Conservation (phyloP, 2,888 invertebrate genomes). For the Thysanoteuthis rhombus region DNA sequence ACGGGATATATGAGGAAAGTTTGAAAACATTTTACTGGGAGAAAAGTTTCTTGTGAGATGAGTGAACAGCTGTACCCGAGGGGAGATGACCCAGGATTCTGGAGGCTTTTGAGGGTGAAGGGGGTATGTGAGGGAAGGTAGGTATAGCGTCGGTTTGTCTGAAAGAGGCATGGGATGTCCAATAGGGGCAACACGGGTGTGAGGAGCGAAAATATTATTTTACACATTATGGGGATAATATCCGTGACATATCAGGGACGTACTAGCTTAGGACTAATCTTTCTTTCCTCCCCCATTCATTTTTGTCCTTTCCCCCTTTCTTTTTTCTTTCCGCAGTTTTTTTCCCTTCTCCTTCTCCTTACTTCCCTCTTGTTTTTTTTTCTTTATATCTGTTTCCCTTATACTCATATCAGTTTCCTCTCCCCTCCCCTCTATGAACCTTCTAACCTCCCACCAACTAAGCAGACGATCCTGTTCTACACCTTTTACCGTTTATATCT, state of each 20-base stretch:
- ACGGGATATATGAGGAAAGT: neutral
- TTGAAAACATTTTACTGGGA: neutral
- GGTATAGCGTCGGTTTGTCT: neutral
- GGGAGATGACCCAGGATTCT: neutral
- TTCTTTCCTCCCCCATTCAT: neutral
- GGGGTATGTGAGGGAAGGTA: neutral
- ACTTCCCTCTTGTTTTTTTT: neutral
- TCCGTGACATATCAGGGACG: neutral
- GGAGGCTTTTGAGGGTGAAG: neutral
- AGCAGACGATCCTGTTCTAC: neutral
- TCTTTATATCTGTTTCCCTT: neutral
- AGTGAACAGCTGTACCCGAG: conserved; percentile 12
- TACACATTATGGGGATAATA: neutral
- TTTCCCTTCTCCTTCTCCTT: neutral
- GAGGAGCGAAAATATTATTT: neutral
- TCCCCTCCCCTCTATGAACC: too few relatives aligned
- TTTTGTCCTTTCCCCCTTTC: neutral
- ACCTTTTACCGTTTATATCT: neutral
- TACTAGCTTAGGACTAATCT: neutral
- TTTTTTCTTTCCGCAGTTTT: neutral
- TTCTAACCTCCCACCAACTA: neutral
- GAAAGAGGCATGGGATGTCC: conserved; percentile 12
- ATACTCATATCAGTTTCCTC: neutral
- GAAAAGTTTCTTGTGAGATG: neutral
- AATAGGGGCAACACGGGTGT: neutral